These are phyloP conservation scores for Neosilurus mollespiculum DNA, from an alignment of 2,797 vertebrate species.

Conservation along the genomic window DNA sequence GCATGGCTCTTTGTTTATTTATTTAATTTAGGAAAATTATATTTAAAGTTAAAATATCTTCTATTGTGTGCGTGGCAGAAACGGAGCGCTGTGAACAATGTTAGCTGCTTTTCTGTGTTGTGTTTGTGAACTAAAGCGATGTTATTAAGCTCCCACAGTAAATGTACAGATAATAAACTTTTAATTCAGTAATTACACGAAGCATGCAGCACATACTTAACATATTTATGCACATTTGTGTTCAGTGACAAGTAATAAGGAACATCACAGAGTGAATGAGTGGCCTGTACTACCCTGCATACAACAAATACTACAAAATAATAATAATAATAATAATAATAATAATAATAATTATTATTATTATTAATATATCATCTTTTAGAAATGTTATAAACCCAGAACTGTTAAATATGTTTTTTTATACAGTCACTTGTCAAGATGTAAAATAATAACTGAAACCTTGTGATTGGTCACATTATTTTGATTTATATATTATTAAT, in stretches of 20 bases:
- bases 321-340: no score
- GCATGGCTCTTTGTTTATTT: conserved; percentile 6
- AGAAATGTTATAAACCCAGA: neutral
- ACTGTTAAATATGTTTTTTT: neutral
- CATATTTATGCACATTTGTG: conserved; percentile 22
- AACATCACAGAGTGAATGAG: conserved; percentile 6
- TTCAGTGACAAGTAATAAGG: conserved; percentile 15
- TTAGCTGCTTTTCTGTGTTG: conserved; percentile 1
- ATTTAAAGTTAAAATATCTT: neutral
- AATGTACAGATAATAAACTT: neutral
- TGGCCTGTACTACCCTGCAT: neutral
- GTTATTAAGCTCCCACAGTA: neutral
- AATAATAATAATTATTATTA: no score
- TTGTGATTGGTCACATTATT: neutral
- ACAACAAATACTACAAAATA: neutral
- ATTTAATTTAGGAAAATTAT: neutral
- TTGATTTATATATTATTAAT: neutral
- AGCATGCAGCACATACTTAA: conserved; percentile 11
- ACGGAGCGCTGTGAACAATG: neutral
- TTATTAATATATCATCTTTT: neutral
- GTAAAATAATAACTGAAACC: neutral
- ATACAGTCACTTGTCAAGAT: neutral
- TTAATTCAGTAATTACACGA: neutral
- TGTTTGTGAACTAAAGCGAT: conserved; percentile 10
- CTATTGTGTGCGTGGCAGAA: conserved; percentile 1